Base-by-base conservation (phyloP, 2,888 invertebrate species). In the Spilosoma lubricipeda region DNA sequence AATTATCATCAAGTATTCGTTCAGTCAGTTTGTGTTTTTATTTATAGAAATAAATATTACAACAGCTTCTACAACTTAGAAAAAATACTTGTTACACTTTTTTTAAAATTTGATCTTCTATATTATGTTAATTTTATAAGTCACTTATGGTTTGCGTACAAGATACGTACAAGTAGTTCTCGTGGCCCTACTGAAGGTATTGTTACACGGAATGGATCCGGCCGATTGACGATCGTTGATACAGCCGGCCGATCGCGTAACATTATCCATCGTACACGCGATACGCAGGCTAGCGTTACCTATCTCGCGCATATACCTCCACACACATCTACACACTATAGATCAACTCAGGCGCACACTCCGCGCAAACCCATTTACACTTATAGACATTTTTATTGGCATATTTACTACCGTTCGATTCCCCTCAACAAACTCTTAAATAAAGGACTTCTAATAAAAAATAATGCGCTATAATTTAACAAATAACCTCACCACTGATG, bases 221-320 rank as follows among this genome's bases (percentile, higher is more conserved):
- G 91, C 87, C 95, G 94, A 95, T 95, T 95, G 95, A 92, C 93
- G 93, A 94, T 90, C 95, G 95, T 94, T 95, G 95, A 95, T 95
- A 93, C 94, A 93, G 93, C 89, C 94, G 92, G 93, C 90, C 94
- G 93, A 87, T 89, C 94, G 93, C 91, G 95, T 94, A 95, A 95
- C 89, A 88, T 90, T 93, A 95, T 93, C 89, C 93, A 80, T 56
- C 80, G 93, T 89, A 93, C 93, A 94, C 93, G 94, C 92, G 94
- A 95, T 95, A 94, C 93, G 90, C 90, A 83, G 91, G 93, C 92
- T 95, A 92, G 93, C 93, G 91, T 94, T 94, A 94, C 95, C 93
- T 94, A 94, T 94, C 94, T 83, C 77, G 77, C 67, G 75, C 77
- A 83, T 77, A 79, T 80, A 80, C 79, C 90, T 82, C 71, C 42